Base-by-base conservation (phyloP, 2,888 invertebrate genomes). In the Pandemis heparana region DNA sequence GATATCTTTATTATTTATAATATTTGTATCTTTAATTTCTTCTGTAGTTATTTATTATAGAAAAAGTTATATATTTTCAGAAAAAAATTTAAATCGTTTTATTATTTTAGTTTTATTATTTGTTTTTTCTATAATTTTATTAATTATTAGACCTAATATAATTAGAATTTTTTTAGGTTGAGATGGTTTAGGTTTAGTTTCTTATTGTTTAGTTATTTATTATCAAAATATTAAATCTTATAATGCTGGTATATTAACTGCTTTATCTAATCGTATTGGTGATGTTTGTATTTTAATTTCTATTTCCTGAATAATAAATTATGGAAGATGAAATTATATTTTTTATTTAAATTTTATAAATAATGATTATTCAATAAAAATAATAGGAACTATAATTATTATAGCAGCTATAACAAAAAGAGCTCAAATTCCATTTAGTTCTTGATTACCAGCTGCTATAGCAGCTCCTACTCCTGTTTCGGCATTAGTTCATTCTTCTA, bases 371-470 rank as follows among this genome's bases (percentile, higher is more conserved):
- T 81, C 80, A 74, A 95, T 95, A 85, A 79, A 78, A 80, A 82
- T 95, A 81, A 87, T 95, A 87, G 84, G 85, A 0, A 9, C 79
- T n/a, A 90, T 95, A 81, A 83, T 95, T 77, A 89, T 92, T 84
- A 87, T 95, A 79, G 96, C 96, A 0, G 94, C 95, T 69, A 95
- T 97, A 92, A 97, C 97, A 75, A 97, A 97, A 90, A 97, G 97
- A 79, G 97, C 97, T 84, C 97, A 97, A 89, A 96, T 97, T 95
- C 97, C 97, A 63, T 97, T 97, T 96, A 96, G 96, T 76, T 95
- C 96, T 62, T 97, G 97, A 81, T 88, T 97, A 65, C 97, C 97
- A 0, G 96, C 96, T 0, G 97, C 97, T 60, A 97, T 97, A 89
- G 96, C 96, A 0, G 97, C 97, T 61, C 97, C 97, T 48, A 97